Percentiles rank a stretch among this genome's conserved stretches.
phyloP scores from a whole-genome alignment of 2,888 invertebrate species.

The Hololepta plana region DNA sequence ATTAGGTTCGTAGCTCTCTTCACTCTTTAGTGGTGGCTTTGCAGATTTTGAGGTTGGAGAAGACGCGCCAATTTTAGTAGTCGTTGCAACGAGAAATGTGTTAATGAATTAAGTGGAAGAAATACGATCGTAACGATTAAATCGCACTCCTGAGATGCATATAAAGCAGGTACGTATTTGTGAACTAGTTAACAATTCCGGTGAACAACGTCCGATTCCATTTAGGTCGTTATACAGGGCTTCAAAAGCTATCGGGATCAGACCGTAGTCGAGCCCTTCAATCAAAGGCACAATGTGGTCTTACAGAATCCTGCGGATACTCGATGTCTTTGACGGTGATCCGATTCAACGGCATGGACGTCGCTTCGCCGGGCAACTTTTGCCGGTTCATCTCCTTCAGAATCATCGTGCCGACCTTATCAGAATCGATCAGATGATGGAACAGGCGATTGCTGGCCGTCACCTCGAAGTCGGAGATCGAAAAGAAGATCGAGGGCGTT shows the following conservation, averaged over 20 bases:
- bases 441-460: conserved; percentile 78
- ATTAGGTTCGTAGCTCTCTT: no score
- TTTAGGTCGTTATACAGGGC: conserved; percentile 98
- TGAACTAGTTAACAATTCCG: no score
- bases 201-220: no score
- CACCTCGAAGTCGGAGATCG: no score
- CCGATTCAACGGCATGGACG: conserved; percentile 96
- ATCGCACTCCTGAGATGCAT: no score
- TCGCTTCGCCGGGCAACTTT: conserved; percentile 92
- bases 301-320: conserved; percentile 50
- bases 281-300: conserved; percentile 93
- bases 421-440: conserved; percentile 96
- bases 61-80: no score
- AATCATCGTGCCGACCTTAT: conserved; percentile 91
- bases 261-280: conserved; percentile 94
- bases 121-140: no score
- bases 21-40: no score
- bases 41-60: no score
- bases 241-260: conserved; percentile 98
- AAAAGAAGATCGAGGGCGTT: conserved; percentile 64
- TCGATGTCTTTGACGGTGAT: conserved; percentile 50
- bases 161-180: no score
- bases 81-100: no score
- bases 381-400: conserved; percentile 96
- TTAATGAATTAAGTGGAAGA: no score